phyloP scores from a whole-genome alignment of 2,113 vertebrate species.

The Corythoichthys haematopterus region DNA sequence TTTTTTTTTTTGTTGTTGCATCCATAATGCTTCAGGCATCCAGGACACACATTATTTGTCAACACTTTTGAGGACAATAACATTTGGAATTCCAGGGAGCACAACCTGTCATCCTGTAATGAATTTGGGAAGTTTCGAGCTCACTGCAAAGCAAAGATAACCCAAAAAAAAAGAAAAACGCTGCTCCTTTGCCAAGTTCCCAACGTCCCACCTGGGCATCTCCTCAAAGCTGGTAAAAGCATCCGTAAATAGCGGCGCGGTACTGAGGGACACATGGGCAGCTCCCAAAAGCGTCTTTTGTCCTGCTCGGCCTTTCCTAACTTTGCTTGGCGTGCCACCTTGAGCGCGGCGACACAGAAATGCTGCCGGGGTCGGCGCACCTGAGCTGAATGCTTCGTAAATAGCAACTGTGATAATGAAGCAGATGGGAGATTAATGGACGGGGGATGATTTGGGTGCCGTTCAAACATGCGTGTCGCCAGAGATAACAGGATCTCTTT shows the following conservation, averaged over 20 bases:
- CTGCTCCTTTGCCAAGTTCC: slow-evolving; percentile 48
- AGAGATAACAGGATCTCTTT: slow-evolving; percentile 25
- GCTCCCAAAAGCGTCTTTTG: slow-evolving; percentile 1
- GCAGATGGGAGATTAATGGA: slow-evolving; percentile 56
- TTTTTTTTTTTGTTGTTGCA: slow-evolving; percentile 23
- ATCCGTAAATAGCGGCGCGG: slow-evolving; percentile 42
- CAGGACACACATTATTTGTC: not conserved
- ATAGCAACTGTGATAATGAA: slow-evolving; percentile 61
- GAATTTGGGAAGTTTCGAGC: slow-evolving; percentile 46
- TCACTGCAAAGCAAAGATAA: slow-evolving; percentile 43
- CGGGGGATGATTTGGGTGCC: slow-evolving; percentile 43
- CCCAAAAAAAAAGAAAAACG: slow-evolving; percentile 21
- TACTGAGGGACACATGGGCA: slow-evolving; percentile 28
- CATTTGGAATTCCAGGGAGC: not conserved
- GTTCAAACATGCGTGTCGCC: slow-evolving; percentile 44
- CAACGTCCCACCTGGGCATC: slow-evolving; percentile 60
- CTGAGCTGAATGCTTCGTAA: slow-evolving; percentile 50
- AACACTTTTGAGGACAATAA: not conserved
- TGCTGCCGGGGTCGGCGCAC: slow-evolving; percentile 18
- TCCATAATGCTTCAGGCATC: slow-evolving; percentile 19
- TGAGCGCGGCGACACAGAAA: slow-evolving; percentile 9
- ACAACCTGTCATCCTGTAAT: not conserved
- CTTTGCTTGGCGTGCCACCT: slow-evolving; percentile 18
- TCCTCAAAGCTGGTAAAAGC: slow-evolving; percentile 53
- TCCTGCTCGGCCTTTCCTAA: slow-evolving; percentile 15